phyloP scores from a whole-genome alignment of 2,888 invertebrate species.

The Microchrysa polita region DNA sequence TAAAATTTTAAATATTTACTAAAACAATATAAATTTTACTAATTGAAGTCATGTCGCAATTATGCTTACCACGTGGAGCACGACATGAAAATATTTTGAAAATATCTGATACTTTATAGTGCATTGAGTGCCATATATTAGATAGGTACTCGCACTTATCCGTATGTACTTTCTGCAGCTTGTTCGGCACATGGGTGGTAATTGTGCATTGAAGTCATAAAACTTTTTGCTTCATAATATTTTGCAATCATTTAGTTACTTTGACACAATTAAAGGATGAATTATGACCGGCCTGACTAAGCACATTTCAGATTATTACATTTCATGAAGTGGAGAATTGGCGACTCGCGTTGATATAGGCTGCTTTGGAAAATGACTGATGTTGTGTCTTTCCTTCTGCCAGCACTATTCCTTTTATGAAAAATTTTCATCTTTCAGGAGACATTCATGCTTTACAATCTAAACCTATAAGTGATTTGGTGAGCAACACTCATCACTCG shows the following conservation, averaged over 20 bases:
- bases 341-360: neutral
- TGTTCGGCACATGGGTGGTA: constrained; percentile 12
- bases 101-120: constrained; percentile 6
- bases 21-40: constrained; percentile 3
- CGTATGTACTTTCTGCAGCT: neutral
- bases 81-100: constrained; percentile 20
- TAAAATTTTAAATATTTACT: neutral
- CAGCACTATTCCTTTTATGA: too few relatives aligned
- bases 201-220: constrained; percentile 32
- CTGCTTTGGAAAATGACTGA: neutral
- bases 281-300: constrained; percentile 32
- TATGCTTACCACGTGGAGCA: constrained; percentile 25
- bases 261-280: constrained; percentile 44
- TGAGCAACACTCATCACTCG: too few relatives aligned
- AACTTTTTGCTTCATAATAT: constrained; percentile 29
- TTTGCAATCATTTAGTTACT: constrained; percentile 38
- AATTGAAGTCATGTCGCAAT: neutral
- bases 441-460: too few relatives aligned
- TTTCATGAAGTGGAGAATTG: neutral
- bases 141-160: constrained; percentile 1
- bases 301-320: constrained; percentile 20
- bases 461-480: too few relatives aligned
- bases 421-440: too few relatives aligned
- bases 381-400: too few relatives aligned
- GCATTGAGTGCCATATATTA: neutral